These are phyloP conservation scores for Xyrauchen texanus DNA, from an alignment of 2,113 vertebrate species.

Conservation along the genomic window DNA sequence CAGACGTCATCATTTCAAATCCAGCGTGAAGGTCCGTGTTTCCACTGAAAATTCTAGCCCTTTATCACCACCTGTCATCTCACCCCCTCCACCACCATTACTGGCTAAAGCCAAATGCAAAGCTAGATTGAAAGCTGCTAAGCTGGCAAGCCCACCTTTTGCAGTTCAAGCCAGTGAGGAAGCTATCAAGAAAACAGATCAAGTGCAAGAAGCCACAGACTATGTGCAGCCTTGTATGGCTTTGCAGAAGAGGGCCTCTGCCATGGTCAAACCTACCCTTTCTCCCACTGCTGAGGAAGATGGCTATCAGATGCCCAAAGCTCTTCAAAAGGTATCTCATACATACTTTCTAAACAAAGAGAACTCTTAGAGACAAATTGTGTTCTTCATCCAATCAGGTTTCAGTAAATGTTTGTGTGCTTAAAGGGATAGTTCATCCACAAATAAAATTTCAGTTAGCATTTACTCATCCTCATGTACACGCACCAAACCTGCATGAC, in stretches of 20 bases:
- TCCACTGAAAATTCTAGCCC: conserved; percentile 82
- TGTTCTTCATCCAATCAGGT: too few relatives aligned
- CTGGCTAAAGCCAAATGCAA: conserved; percentile 69
- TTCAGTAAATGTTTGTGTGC: too few relatives aligned
- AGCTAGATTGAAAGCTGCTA: conserved; percentile 43
- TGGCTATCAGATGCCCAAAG: conserved; percentile 52
- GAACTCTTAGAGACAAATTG: too few relatives aligned
- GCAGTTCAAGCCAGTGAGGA: conserved; percentile 20
- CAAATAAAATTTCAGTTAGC: too few relatives aligned
- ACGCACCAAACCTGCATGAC: too few relatives aligned
- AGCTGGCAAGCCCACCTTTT: background rate
- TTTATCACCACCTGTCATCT: conserved; percentile 68
- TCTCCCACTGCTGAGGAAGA: conserved; percentile 56
- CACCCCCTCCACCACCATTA: conserved; percentile 74
- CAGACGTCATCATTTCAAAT: conserved; percentile 77
- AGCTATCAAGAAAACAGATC: too few relatives aligned
- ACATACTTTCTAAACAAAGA: too few relatives aligned
- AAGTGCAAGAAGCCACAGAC: conserved; percentile 27
- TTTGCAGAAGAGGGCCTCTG: conserved; percentile 36
- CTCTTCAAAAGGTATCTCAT: conserved; percentile 48
- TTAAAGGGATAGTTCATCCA: too few relatives aligned
- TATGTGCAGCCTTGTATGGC: conserved; percentile 52
- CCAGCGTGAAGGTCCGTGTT: conserved; percentile 82
- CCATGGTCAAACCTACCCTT: conserved; percentile 1
- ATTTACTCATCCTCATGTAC: too few relatives aligned